These are phyloP conservation scores for Heliothis subflexa DNA, from an alignment of 1,140 invertebrate genomes.

Conservation along the genomic window DNA sequence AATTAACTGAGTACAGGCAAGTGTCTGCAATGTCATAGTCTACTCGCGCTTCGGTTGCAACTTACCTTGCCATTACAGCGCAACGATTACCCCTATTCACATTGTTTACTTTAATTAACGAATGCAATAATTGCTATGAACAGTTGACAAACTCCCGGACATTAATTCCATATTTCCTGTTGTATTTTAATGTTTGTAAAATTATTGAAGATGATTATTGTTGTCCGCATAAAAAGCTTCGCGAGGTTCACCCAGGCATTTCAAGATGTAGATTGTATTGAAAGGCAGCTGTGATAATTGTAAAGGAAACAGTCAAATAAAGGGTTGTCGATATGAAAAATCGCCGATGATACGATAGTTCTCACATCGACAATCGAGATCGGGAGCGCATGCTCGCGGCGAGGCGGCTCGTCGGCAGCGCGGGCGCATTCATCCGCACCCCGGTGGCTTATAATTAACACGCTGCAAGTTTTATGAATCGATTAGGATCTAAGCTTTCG, in stretches of 20 bases:
- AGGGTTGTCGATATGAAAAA: slow-evolving; percentile 71
- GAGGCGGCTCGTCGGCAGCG: slow-evolving; percentile 51
- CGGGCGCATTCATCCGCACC: slow-evolving; percentile 63
- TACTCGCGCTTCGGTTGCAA: slow-evolving; percentile 62
- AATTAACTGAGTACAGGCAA: slow-evolving; percentile 59
- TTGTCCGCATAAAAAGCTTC: slow-evolving; percentile 13
- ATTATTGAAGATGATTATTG: slow-evolving; percentile 47
- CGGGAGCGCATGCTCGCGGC: slow-evolving; percentile 63
- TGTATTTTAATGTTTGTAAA: slow-evolving; percentile 15
- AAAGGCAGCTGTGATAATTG: slow-evolving; percentile 69
- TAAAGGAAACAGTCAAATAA: slow-evolving; percentile 71
- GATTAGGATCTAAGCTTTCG: slow-evolving; percentile 86
- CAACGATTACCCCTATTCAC: slow-evolving; percentile 55
- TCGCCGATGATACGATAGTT: slow-evolving; percentile 74
- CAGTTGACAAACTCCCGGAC: slow-evolving; percentile 32
- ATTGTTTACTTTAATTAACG: slow-evolving; percentile 54
- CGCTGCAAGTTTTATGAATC: slow-evolving; percentile 84
- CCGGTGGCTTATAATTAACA: slow-evolving; percentile 86
- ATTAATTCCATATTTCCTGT: slow-evolving; percentile 46
- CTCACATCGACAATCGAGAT: slow-evolving; percentile 64
- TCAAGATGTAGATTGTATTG: slow-evolving; percentile 33
- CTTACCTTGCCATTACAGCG: slow-evolving; percentile 55
- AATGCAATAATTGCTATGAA: slow-evolving; percentile 56
- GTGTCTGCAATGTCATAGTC: slow-evolving; percentile 57
- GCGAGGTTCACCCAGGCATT: slow-evolving; percentile 40